phyloP scores from a whole-genome alignment of 1,140 invertebrate species.

The Aphelenchoides besseyi region DNA sequence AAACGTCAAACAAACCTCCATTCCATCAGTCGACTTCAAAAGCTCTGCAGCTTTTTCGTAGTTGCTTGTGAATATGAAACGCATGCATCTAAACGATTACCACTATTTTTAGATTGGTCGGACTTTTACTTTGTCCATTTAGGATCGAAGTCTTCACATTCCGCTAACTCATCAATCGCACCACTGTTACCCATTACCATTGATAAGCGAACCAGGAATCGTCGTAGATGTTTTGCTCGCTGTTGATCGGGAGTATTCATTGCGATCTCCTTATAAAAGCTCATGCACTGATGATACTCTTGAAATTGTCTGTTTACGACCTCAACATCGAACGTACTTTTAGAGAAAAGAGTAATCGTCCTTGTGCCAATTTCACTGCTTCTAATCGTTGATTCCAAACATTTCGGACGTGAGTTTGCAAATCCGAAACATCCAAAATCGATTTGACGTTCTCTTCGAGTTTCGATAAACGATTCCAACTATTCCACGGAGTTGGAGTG shows the following conservation, averaged over 20 bases:
- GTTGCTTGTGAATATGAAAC: conserved; percentile 6
- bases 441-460: conserved; percentile 23
- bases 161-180: conserved; percentile 8
- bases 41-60: conserved; percentile 22
- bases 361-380: conserved; percentile 29
- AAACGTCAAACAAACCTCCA: neutral
- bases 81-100: conserved; percentile 13
- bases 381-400: conserved; percentile 38
- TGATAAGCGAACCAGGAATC: neutral
- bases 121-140: neutral
- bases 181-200: conserved; percentile 3
- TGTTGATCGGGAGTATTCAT: neutral
- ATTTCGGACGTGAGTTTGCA: conserved; percentile 2
- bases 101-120: neutral
- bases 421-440: conserved; percentile 1
- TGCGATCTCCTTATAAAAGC: conserved; percentile 9
- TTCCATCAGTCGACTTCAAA: conserved; percentile 10
- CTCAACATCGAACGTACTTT: conserved; percentile 8
- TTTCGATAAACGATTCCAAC: conserved; percentile 31
- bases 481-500: conserved; percentile 37
- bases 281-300: conserved; percentile 31
- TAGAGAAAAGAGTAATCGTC: conserved; percentile 32
- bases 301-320: neutral
- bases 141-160: neutral
- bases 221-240: neutral